phyloP scores from a whole-genome alignment of 2,888 invertebrate species.

The Amphipoea oculea region DNA sequence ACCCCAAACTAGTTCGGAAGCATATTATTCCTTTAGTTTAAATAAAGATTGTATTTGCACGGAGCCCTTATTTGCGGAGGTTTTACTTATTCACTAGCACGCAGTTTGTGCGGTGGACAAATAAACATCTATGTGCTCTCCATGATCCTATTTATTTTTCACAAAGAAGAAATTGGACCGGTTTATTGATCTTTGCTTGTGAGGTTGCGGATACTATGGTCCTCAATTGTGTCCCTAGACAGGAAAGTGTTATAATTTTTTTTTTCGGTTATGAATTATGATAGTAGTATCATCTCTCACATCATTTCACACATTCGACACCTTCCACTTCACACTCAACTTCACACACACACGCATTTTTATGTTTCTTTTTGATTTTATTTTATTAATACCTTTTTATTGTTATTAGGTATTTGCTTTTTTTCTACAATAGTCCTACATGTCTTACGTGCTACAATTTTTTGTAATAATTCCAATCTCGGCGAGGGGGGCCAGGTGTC shows the following conservation, averaged over 20 bases:
- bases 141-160: constrained; percentile 57
- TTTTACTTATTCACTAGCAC: constrained; percentile 62
- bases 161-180: constrained; percentile 53
- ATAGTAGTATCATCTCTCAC: background rate
- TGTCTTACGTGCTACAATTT: no score
- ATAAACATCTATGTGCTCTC: constrained; percentile 42
- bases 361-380: no score
- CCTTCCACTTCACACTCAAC: no score
- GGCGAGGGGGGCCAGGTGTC: no score
- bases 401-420: background rate
- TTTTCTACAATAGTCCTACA: no score
- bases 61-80: constrained; percentile 61
- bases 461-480: no score
- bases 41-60: constrained; percentile 55
- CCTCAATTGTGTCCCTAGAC: background rate
- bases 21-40: constrained; percentile 48
- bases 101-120: constrained; percentile 57
- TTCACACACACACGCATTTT: no score
- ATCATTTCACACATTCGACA: no score
- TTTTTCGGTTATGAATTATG: background rate
- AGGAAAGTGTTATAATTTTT: background rate
- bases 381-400: no score
- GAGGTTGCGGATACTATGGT: background rate
- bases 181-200: constrained; percentile 34
- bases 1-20: constrained; percentile 16